phyloP scores from a whole-genome alignment of 2,113 vertebrate species.

The Bubo bubo region DNA sequence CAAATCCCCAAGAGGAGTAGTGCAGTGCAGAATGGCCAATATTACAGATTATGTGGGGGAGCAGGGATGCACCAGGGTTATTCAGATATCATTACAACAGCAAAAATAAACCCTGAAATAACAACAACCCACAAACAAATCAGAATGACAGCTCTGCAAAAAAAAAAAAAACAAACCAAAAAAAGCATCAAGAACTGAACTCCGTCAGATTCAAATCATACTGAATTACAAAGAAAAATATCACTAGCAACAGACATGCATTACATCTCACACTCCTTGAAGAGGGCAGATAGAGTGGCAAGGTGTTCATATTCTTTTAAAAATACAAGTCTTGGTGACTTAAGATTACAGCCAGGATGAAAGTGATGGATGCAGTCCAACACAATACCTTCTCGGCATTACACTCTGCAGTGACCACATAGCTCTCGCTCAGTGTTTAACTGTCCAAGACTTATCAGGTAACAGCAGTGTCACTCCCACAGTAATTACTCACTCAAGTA shows the following conservation, averaged over 20 bases:
- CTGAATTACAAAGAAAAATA: slow-evolving; percentile 26
- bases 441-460: not conserved
- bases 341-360: not conserved
- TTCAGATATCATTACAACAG: not conserved
- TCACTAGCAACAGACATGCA: not conserved
- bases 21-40: not conserved
- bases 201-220: not conserved
- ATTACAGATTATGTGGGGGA: slow-evolving; percentile 7
- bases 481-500: not conserved
- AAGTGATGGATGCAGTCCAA: not conserved
- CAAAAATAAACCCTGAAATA: not conserved
- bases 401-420: not conserved
- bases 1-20: slow-evolving; percentile 27
- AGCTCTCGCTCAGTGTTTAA: not conserved
- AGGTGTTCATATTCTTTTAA: not conserved
- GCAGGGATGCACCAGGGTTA: not conserved
- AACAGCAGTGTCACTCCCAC: not conserved
- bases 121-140: not conserved
- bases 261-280: not conserved
- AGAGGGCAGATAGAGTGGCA: not conserved
- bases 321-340: not conserved
- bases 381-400: not conserved
- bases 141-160: not conserved
- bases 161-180: not conserved
- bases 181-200: not conserved